A percentile compares a stretch with the other conserved stretches of the same genome.
Evolutionary conservation across 2,797 vertebrate genomes (phyloP).

Genomic region (Enteromius anoplus): DNA sequence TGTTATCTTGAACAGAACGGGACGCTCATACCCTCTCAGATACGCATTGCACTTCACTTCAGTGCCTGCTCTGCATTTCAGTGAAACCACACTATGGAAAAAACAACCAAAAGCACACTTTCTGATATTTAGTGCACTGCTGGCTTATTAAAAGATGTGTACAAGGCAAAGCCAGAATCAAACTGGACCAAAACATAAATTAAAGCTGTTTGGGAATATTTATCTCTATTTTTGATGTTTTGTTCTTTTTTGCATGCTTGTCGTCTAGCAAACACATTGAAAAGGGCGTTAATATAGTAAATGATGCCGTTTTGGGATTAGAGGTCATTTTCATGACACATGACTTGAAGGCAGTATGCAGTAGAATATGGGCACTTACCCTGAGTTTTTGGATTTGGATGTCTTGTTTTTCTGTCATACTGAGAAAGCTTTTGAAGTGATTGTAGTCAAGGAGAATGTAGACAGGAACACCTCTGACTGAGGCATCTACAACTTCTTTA

Average conservation of each 20-base stretch:
- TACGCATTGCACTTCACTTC: background rate
- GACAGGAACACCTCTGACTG: slow-evolving; percentile 86
- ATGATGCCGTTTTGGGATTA: background rate
- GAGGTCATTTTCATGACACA: background rate
- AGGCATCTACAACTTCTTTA: slow-evolving; percentile 91
- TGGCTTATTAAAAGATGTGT: background rate
- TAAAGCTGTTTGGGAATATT: background rate
- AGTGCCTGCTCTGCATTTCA: background rate
- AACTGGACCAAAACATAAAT: no score
- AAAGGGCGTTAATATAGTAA: background rate
- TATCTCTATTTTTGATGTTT: background rate
- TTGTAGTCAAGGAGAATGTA: slow-evolving; percentile 91
- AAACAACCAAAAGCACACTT: background rate
- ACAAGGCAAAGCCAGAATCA: background rate
- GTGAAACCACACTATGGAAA: background rate
- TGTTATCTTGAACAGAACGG: background rate
- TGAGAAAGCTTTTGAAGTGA: slow-evolving; percentile 86
- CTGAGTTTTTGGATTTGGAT: slow-evolving; percentile 90
- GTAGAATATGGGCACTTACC: slow-evolving; percentile 75
- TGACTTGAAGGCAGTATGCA: background rate
- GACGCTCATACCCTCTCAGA: background rate
- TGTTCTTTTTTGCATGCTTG: background rate
- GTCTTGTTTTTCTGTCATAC: slow-evolving; percentile 89
- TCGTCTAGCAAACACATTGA: background rate
- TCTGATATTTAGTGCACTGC: background rate